phyloP scores from a whole-genome alignment of 2,113 vertebrate genomes.

The Crotalus helleri region DNA sequence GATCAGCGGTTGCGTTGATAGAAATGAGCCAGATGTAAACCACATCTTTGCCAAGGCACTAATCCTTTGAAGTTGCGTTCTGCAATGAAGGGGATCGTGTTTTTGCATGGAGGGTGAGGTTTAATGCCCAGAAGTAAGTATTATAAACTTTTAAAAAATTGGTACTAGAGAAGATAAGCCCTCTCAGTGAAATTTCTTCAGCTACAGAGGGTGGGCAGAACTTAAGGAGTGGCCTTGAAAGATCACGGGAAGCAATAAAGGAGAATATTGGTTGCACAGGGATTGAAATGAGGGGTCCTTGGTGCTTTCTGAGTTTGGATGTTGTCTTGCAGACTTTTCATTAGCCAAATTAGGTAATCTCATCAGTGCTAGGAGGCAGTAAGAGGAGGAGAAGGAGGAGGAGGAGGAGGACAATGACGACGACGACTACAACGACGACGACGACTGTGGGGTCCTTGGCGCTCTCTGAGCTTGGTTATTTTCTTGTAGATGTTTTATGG shows the following conservation, averaged over 20 bases:
- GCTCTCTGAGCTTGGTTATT: too few species aligned
- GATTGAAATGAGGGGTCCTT: background rate
- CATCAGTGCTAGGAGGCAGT: background rate
- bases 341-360: background rate
- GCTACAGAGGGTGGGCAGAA: background rate
- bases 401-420: too few species aligned
- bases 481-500: too few species aligned
- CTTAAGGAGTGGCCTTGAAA: background rate
- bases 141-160: background rate
- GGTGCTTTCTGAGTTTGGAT: background rate
- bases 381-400: too few species aligned
- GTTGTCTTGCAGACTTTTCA: background rate
- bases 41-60: background rate
- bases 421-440: too few species aligned
- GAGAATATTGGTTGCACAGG: background rate
- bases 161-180: background rate
- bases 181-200: background rate
- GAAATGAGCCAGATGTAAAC: background rate
- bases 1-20: background rate
- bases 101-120: background rate
- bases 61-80: background rate
- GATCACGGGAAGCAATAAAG: background rate
- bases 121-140: background rate
- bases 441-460: too few species aligned
- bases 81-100: background rate